These are phyloP conservation scores for Acanthopagrus latus DNA, from an alignment of 2,797 vertebrate species.

Conservation along the genomic window DNA sequence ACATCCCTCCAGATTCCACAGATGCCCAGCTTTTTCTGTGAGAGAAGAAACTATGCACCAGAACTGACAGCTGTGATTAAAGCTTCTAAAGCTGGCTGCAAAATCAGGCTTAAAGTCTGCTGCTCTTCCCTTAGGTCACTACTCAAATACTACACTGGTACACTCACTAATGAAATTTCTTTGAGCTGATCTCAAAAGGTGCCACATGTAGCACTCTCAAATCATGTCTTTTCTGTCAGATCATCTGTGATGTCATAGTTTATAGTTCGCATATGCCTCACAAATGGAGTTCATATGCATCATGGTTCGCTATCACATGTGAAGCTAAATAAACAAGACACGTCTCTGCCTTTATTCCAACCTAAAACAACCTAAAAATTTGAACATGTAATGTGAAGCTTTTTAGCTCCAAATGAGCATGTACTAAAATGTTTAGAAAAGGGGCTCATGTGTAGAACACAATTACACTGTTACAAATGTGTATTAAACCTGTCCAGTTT, in stretches of 20 bases:
- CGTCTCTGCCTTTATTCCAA: not conserved
- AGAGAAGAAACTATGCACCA: slow-evolving; percentile 25
- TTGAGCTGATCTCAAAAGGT: not conserved
- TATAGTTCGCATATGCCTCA: not conserved
- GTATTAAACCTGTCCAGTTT: not conserved
- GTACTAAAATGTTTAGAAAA: not conserved
- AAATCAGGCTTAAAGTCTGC: slow-evolving; percentile 31
- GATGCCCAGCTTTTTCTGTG: slow-evolving; percentile 44
- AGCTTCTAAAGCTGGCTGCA: slow-evolving; percentile 45
- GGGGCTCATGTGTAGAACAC: not conserved
- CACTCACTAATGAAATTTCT: slow-evolving; percentile 14
- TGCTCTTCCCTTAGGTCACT: slow-evolving; percentile 14
- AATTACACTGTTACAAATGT: not conserved
- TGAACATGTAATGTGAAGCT: not conserved
- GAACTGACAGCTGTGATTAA: slow-evolving; percentile 66
- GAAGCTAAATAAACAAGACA: not conserved
- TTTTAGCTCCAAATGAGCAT: not conserved
- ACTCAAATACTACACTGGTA: slow-evolving; percentile 2
- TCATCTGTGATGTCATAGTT: not conserved
- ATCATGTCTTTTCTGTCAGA: not conserved
- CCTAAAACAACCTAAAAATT: not conserved
- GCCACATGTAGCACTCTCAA: not conserved
- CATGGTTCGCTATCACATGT: not conserved
- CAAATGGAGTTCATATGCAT: not conserved
- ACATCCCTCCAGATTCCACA: slow-evolving; percentile 58